Percentiles rank a stretch among this genome's conserved stretches.
These are phyloP conservation scores for Zingel zingel DNA, from an alignment of 2,113 vertebrate genomes.

Conservation along the genomic window DNA sequence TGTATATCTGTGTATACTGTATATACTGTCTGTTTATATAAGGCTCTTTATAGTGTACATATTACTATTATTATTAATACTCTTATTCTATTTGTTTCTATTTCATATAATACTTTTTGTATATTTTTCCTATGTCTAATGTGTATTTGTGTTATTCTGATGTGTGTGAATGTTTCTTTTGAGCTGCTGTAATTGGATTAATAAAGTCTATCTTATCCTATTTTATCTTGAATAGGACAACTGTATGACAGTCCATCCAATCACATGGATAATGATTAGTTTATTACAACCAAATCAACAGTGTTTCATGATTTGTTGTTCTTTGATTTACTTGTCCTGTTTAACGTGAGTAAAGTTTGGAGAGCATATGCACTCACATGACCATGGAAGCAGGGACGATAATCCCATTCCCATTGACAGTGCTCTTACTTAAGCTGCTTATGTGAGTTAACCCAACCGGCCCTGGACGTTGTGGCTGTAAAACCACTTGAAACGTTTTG, in stretches of 20 bases:
- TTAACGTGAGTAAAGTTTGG: not conserved
- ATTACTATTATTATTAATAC: no score
- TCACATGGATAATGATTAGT: not conserved
- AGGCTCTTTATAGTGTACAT: no score
- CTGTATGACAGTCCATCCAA: not conserved
- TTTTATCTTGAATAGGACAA: no score
- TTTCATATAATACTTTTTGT: no score
- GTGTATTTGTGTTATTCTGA: no score
- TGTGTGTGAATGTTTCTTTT: no score
- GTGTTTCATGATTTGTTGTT: not conserved
- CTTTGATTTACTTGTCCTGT: not conserved
- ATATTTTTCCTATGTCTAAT: no score
- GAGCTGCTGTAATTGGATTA: no score
- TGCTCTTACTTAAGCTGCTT: constrained; percentile 19
- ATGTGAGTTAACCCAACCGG: constrained; percentile 22
- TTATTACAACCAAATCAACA: not conserved
- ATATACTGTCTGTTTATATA: no score
- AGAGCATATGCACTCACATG: not conserved
- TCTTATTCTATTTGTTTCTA: no score
- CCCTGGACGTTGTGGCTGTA: not conserved
- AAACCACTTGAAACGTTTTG: constrained; percentile 3
- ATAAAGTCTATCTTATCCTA: no score
- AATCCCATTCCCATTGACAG: not conserved
- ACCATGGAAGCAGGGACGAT: not conserved
- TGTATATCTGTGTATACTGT: no score